Evolutionary conservation across 2,797 vertebrate species (phyloP).

Genomic region (Heteromormyrus szaboi): DNA sequence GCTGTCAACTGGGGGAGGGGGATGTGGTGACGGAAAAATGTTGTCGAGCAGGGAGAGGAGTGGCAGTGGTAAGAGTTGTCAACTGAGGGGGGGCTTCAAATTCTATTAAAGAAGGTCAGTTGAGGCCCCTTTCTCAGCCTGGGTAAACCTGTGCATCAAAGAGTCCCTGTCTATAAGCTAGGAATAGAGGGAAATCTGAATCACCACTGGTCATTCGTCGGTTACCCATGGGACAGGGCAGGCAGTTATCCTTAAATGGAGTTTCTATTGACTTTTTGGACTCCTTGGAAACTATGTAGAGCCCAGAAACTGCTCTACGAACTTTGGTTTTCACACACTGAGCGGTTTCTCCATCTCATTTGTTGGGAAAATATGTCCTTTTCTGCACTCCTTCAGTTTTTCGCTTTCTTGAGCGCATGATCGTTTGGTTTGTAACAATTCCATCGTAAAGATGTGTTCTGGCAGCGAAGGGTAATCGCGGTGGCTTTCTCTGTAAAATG

Average conservation of each 20-base stretch:
- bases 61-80: conserved; percentile 23
- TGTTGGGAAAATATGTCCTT: neutral
- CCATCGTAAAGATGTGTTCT: conserved; percentile 3
- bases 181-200: neutral
- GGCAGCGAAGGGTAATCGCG: neutral
- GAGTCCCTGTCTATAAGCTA: neutral
- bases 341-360: neutral
- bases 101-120: neutral
- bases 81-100: neutral
- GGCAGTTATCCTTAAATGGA: neutral
- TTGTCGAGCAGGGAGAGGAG: neutral
- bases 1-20: neutral
- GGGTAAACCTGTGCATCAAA: neutral
- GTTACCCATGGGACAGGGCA: neutral
- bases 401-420: neutral
- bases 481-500: neutral
- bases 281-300: neutral
- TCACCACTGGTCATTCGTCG: neutral
- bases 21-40: neutral
- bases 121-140: neutral
- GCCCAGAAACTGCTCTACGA: neutral
- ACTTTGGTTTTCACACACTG: neutral
- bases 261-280: neutral
- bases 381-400: neutral
- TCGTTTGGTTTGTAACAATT: conserved; percentile 3